These are phyloP conservation scores for Macquaria australasica DNA, from an alignment of 2,113 vertebrate species.

Conservation along the genomic window DNA sequence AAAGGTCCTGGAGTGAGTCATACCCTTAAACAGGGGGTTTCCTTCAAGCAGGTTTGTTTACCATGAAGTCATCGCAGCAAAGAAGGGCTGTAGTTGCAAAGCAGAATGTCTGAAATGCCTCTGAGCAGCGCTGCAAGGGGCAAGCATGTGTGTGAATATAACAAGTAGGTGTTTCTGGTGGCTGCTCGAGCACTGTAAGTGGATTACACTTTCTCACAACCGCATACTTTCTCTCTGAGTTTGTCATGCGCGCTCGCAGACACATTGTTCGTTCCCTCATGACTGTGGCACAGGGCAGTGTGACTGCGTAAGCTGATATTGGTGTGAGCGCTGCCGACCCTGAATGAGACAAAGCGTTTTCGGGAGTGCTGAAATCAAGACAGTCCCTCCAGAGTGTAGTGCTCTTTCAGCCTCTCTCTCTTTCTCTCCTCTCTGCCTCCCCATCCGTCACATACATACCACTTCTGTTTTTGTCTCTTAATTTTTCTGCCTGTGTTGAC, in stretches of 20 bases:
- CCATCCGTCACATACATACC: neutral
- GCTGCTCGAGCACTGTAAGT: conserved; percentile 64
- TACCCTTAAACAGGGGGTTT: conserved; percentile 67
- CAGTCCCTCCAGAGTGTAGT: conserved; percentile 73
- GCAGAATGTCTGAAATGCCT: conserved; percentile 87
- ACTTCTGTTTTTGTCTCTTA: neutral
- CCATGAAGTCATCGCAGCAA: conserved; percentile 80
- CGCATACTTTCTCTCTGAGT: conserved; percentile 47
- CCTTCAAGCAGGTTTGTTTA: conserved; percentile 71
- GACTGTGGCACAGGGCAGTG: conserved; percentile 65
- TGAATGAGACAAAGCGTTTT: conserved; percentile 92
- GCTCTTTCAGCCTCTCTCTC: conserved; percentile 43
- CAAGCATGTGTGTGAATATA: conserved; percentile 82
- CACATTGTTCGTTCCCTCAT: conserved; percentile 57
- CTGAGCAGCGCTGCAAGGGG: conserved; percentile 77
- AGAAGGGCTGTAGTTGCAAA: conserved; percentile 50
- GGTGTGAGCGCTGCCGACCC: conserved; percentile 93
- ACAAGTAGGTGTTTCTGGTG: conserved; percentile 76
- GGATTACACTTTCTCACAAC: conserved; percentile 63
- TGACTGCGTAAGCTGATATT: conserved; percentile 90
- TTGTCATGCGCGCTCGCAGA: conserved; percentile 34
- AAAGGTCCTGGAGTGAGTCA: conserved; percentile 64
- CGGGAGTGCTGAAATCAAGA: conserved; percentile 92
- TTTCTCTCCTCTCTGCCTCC: conserved; percentile 24
- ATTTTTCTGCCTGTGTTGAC: neutral